These are phyloP conservation scores for Malurus splendens DNA, from an alignment of 2,797 vertebrate species.

Conservation along the genomic window DNA sequence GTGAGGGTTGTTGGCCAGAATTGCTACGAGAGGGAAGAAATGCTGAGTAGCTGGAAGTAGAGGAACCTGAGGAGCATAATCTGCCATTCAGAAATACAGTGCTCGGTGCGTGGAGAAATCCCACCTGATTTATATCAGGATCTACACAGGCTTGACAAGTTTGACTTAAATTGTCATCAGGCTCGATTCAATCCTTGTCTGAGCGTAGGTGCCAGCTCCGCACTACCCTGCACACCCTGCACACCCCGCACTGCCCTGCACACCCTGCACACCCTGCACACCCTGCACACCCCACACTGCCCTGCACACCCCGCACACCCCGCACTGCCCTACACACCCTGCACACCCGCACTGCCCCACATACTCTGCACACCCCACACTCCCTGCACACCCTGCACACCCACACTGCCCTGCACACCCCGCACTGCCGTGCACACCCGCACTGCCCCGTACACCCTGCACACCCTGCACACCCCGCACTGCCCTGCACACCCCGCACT, in stretches of 20 bases:
- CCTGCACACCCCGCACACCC: no score
- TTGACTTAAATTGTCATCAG: not conserved
- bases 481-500: no score
- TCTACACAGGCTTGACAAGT: not conserved
- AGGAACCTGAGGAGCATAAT: not conserved
- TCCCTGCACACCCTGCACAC: no score
- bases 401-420: no score
- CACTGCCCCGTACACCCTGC: no score
- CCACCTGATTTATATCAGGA: not conserved
- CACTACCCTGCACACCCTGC: not conserved
- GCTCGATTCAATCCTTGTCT: rapidly evolving
- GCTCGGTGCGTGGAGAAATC: not conserved
- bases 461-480: no score
- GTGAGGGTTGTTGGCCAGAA: not conserved
- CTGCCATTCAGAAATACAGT: not conserved
- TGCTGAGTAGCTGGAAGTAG: not conserved
- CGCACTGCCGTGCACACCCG: no score
- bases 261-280: not conserved
- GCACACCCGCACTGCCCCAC: no score
- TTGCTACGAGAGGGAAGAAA: not conserved
- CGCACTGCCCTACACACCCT: no score
- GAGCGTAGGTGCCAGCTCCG: rapidly evolving
- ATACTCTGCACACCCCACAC: no score
- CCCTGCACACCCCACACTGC: no score
- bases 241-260: not conserved